Evolutionary conservation across 2,113 vertebrate genomes (phyloP).

Genomic region (Microcebus tavaratra): DNA sequence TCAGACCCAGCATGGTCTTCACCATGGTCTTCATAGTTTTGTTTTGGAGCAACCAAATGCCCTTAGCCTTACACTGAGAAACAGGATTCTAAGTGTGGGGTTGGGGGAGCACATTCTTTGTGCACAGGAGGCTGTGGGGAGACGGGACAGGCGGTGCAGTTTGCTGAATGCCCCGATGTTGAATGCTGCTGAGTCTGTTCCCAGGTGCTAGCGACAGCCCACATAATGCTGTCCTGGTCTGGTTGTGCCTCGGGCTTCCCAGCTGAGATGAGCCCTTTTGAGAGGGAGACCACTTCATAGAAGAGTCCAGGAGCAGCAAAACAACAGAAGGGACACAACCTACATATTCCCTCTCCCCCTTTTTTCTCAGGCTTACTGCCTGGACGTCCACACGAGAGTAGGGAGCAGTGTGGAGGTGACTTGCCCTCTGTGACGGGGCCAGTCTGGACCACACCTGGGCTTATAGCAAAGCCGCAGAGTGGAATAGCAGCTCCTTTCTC

Average conservation of each 20-base stretch:
- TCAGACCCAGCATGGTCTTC: not conserved
- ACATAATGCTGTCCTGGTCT: not conserved
- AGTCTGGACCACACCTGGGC: not conserved
- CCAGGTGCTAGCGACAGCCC: not conserved
- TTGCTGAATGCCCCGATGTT: not conserved
- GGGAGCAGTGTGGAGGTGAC: not conserved
- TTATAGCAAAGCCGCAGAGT: not conserved
- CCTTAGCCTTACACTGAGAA: not conserved
- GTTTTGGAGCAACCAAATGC: not conserved
- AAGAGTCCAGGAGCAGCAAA: not conserved
- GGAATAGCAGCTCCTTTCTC: not conserved
- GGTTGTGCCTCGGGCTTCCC: not conserved
- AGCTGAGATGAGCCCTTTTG: not conserved
- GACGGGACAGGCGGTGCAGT: fast-evolving
- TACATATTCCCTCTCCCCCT: fast-evolving
- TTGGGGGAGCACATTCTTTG: fast-evolving
- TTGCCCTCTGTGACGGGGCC: not conserved
- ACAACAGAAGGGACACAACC: not conserved
- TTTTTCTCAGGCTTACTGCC: not conserved
- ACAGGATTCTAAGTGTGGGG: not conserved
- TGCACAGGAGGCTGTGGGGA: not conserved
- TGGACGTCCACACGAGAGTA: not conserved
- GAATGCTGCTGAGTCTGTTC: not conserved
- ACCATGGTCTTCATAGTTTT: not conserved
- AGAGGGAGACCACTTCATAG: not conserved